Conservation (phyloP, 2,113 vertebrate genomes). For the Eretmodus cyanostictus region DNA sequence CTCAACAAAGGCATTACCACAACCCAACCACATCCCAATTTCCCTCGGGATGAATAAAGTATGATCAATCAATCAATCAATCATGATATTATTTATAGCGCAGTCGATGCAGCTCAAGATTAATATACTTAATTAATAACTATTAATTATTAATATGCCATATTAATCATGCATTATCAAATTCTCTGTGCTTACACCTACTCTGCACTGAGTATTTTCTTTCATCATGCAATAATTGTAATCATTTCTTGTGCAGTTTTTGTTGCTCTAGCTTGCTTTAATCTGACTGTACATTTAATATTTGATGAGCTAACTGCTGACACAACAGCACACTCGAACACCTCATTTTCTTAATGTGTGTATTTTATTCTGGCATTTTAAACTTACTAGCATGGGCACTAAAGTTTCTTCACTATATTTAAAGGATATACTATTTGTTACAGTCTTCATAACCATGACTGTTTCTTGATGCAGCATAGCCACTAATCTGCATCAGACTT, state of each 20-base stretch:
- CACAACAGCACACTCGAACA: neutral
- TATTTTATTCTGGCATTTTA: neutral
- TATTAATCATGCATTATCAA: neutral
- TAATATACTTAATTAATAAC: neutral
- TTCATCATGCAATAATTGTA: neutral
- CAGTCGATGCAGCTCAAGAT: neutral
- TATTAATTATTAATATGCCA: neutral
- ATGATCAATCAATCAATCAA: neutral
- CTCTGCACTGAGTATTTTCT: neutral
- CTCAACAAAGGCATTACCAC: neutral
- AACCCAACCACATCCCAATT: neutral
- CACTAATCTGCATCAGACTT: neutral
- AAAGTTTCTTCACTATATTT: neutral
- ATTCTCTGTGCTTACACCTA: accelerated
- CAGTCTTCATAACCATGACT: neutral
- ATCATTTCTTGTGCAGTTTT: neutral
- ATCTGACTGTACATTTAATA: neutral
- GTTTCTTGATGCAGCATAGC: neutral
- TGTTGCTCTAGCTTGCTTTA: neutral
- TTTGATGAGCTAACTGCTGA: neutral
- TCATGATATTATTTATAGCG: neutral
- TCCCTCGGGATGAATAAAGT: neutral
- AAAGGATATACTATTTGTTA: neutral
- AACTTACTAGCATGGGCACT: neutral
- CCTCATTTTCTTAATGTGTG: neutral